These are phyloP conservation scores for Sebastes trivittatus DNA, from an alignment of 2,797 vertebrate genomes.

Conservation along the genomic window DNA sequence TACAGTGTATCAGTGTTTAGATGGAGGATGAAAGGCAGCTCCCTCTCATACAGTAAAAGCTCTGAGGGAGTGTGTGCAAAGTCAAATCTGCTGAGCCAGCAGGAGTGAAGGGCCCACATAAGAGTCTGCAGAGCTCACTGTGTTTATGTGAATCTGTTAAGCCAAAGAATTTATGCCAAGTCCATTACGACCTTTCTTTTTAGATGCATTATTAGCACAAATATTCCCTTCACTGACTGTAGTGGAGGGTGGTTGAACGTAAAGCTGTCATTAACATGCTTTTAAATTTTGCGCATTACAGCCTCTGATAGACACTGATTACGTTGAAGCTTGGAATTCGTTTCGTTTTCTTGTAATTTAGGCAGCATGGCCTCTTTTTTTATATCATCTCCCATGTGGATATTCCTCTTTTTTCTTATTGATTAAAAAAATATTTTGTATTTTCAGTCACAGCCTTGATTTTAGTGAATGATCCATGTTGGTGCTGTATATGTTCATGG, in stretches of 20 bases:
- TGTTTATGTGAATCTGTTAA: slow-evolving; percentile 19
- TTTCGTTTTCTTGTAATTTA: background rate
- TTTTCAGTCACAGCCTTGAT: background rate
- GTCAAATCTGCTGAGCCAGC: slow-evolving; percentile 76
- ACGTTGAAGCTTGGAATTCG: background rate
- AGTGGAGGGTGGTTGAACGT: background rate
- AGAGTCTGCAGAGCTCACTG: slow-evolving; percentile 56
- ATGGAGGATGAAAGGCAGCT: slow-evolving; percentile 2
- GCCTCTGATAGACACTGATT: slow-evolving; percentile 14
- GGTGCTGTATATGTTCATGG: background rate
- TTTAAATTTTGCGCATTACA: slow-evolving; percentile 25
- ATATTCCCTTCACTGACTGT: background rate
- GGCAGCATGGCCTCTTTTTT: background rate
- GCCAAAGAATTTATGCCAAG: background rate
- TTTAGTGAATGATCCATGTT: background rate
- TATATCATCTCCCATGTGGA: background rate
- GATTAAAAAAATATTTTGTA: background rate
- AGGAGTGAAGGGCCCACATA: slow-evolving; percentile 38
- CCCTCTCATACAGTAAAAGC: slow-evolving; percentile 39
- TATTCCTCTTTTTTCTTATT: background rate
- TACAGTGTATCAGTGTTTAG: background rate
- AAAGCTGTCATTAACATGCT: background rate
- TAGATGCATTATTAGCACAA: background rate
- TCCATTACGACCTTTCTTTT: background rate
- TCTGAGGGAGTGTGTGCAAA: slow-evolving; percentile 41